Percentiles rank a stretch among this genome's conserved stretches.
Evolutionary conservation across 2,797 vertebrate species (phyloP).

Genomic region (Gallirallus australis): DNA sequence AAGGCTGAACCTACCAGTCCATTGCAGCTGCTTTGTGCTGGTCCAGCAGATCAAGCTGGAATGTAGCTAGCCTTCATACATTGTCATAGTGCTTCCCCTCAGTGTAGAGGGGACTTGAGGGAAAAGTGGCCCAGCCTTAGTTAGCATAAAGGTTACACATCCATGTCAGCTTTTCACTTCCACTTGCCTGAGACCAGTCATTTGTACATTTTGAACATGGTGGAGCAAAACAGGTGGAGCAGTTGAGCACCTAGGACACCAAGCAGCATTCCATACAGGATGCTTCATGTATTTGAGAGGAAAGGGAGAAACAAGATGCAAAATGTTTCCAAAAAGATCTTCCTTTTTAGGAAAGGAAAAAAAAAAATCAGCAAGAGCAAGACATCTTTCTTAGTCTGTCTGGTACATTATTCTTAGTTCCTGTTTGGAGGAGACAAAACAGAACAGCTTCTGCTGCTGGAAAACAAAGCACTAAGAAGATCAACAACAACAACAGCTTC

Average conservation of each 20-base stretch:
- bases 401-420: neutral
- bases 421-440: neutral
- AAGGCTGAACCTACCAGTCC: neutral
- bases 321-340: neutral
- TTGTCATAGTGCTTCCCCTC: neutral
- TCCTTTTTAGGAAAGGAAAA: neutral
- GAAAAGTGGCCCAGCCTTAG: neutral
- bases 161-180: neutral
- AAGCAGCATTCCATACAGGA: neutral
- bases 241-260: neutral
- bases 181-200: fast-evolving
- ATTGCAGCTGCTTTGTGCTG: neutral
- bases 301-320: neutral
- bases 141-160: neutral
- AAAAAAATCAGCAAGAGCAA: neutral
- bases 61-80: neutral
- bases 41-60: neutral
- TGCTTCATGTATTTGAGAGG: neutral
- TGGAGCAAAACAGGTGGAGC: neutral
- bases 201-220: neutral
- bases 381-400: neutral
- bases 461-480: neutral
- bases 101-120: neutral
- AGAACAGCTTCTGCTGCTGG: neutral
- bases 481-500: conserved; percentile 17